These are phyloP conservation scores for Calephelis virginiensis DNA, from an alignment of 1,140 invertebrate genomes.

Conservation along the genomic window DNA sequence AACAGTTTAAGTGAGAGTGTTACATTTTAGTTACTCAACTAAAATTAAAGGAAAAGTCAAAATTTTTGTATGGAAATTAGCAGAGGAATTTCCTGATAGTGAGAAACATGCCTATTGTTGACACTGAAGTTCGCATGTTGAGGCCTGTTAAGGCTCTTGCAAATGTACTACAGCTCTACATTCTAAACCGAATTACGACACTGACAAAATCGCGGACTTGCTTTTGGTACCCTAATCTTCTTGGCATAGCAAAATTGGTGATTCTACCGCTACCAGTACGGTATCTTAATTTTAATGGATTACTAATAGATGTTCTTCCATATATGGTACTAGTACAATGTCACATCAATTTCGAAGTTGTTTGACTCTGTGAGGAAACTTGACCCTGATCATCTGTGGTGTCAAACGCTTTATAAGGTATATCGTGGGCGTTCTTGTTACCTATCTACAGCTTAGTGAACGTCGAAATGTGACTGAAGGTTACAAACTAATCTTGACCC, in stretches of 20 bases:
- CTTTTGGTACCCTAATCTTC: neutral
- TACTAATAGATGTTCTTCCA: neutral
- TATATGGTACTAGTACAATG: neutral
- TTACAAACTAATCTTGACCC: constrained; percentile 50
- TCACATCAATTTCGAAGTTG: constrained; percentile 7
- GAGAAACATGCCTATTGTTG: no score
- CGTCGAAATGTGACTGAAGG: constrained; percentile 43
- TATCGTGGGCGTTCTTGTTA: constrained; percentile 35
- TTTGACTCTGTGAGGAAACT: constrained; percentile 18
- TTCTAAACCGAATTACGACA: no score
- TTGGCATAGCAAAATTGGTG: neutral
- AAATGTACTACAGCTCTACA: no score
- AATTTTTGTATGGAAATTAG: no score
- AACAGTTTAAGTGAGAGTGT: no score
- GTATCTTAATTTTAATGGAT: neutral
- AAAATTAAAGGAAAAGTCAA: no score
- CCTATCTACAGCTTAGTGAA: constrained; percentile 30
- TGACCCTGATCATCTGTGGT: constrained; percentile 30
- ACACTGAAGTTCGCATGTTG: no score
- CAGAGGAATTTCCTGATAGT: no score
- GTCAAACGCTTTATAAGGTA: constrained; percentile 41
- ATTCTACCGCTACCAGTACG: neutral
- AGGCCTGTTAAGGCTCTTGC: no score
- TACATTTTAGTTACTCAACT: no score
- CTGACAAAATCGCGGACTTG: no score